Percentiles rank a stretch among this genome's conserved stretches.
phyloP scores from a whole-genome alignment of 2,113 vertebrate species.

The Stegastes partitus region DNA sequence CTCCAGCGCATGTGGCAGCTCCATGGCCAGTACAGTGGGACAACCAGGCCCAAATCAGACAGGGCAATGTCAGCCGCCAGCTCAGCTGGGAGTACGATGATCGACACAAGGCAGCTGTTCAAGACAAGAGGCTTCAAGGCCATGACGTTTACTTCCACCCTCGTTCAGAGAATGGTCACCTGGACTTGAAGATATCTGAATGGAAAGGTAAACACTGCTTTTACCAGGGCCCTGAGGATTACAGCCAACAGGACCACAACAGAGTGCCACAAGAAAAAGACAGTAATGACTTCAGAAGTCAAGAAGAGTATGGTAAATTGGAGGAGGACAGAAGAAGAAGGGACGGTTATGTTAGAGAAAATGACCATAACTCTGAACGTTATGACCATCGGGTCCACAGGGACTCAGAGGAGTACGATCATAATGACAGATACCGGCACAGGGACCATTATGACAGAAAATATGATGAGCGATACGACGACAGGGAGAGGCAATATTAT shows the following conservation, averaged over 20 bases:
- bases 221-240: slow-evolving; percentile 79
- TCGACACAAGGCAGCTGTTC: slow-evolving; percentile 56
- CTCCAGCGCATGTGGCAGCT: slow-evolving; percentile 54
- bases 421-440: slow-evolving; percentile 59
- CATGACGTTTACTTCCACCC: slow-evolving; percentile 80
- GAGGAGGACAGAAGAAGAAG: slow-evolving; percentile 63
- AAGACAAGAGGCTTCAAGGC: slow-evolving; percentile 49
- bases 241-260: slow-evolving; percentile 58
- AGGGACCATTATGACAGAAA: slow-evolving; percentile 63
- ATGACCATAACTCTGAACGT: slow-evolving; percentile 45
- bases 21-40: slow-evolving; percentile 71
- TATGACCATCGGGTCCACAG: slow-evolving; percentile 50
- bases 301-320: slow-evolving; percentile 56
- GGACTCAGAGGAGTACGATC: slow-evolving; percentile 63
- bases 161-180: slow-evolving; percentile 79
- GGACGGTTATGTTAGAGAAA: slow-evolving; percentile 65
- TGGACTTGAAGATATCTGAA: slow-evolving; percentile 78
- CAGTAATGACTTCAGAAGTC: slow-evolving; percentile 54
- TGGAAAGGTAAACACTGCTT: slow-evolving; percentile 81
- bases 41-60: slow-evolving; percentile 66
- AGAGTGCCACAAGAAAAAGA: slow-evolving; percentile 62
- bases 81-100: slow-evolving; percentile 75
- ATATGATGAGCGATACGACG: slow-evolving; percentile 51
- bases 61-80: slow-evolving; percentile 57
- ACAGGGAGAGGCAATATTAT: slow-evolving; percentile 50